phyloP scores from a whole-genome alignment of 1,140 invertebrate species.

The Psix sp. region DNA sequence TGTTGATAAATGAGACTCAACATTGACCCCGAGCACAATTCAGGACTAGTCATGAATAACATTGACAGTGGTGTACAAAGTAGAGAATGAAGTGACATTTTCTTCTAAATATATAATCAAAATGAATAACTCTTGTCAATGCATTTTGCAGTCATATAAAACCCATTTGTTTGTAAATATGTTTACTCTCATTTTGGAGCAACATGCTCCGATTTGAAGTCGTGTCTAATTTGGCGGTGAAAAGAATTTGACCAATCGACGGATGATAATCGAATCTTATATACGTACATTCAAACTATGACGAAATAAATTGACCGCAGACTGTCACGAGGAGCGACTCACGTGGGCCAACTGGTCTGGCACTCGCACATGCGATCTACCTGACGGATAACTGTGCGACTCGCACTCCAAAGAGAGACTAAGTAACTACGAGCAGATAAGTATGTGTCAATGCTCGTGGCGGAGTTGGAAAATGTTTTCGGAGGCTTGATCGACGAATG shows the following conservation, averaged over 20 bases:
- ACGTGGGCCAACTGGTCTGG: conserved; percentile 8
- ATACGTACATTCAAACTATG: not conserved
- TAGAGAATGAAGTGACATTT: not conserved
- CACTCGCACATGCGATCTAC: conserved; percentile 8
- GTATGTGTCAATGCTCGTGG: conserved; percentile 9
- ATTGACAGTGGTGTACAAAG: not conserved
- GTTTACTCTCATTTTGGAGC: no score
- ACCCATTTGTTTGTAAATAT: no score
- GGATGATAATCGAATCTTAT: no score
- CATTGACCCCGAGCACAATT: not conserved
- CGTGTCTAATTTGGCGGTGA: no score
- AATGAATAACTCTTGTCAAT: no score
- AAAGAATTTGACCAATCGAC: no score
- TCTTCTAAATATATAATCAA: not conserved
- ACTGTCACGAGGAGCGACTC: no score
- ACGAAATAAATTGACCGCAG: conserved; percentile 20
- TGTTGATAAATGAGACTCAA: not conserved
- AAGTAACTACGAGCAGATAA: conserved; percentile 52
- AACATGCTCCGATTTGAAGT: no score
- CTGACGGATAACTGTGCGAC: conserved; percentile 22
- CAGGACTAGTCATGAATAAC: not conserved
- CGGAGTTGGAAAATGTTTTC: conserved; percentile 16
- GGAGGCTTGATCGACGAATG: conserved; percentile 44
- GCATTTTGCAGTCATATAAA: no score
- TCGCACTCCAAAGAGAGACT: conserved; percentile 44